phyloP scores from a whole-genome alignment of 2,888 invertebrate species.

The Conomelus anceps region DNA sequence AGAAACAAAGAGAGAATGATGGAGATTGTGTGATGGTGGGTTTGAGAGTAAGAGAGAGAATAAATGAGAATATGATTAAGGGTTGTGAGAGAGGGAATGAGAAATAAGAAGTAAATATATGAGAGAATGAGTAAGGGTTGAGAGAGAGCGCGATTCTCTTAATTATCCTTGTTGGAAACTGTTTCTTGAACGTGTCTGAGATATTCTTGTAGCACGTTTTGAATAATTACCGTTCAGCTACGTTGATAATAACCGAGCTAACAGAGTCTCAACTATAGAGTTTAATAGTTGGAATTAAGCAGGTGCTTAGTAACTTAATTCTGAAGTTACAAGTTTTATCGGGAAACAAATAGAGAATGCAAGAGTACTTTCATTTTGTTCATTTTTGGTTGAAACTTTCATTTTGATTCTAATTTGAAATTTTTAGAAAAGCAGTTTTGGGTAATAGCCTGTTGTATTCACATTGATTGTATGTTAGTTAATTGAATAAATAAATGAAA shows the following conservation, averaged over 20 bases:
- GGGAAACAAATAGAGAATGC: background rate
- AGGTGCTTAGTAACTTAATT: background rate
- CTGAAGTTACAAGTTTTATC: background rate
- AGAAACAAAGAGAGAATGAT: too few species aligned
- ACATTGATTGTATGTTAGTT: too few species aligned
- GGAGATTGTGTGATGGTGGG: too few species aligned
- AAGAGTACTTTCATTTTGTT: too few species aligned
- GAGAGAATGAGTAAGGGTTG: background rate
- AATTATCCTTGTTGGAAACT: background rate
- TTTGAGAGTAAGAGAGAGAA: too few species aligned
- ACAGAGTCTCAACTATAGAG: background rate
- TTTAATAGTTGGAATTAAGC: background rate
- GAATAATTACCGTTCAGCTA: background rate
- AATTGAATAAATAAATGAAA: too few species aligned
- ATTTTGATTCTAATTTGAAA: too few species aligned
- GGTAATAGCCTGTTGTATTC: too few species aligned
- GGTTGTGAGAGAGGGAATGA: background rate
- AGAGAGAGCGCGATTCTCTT: background rate
- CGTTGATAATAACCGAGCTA: background rate
- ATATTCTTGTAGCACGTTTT: background rate
- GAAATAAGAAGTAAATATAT: background rate
- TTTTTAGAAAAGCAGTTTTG: too few species aligned
- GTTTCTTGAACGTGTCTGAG: background rate
- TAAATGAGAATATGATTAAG: too few species aligned
- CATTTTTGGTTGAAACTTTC: too few species aligned